Evolutionary conservation across 1,140 invertebrate species (phyloP), one percentile per base, ranked within the genome.

Genomic region (Tribolium castaneum): DNA sequence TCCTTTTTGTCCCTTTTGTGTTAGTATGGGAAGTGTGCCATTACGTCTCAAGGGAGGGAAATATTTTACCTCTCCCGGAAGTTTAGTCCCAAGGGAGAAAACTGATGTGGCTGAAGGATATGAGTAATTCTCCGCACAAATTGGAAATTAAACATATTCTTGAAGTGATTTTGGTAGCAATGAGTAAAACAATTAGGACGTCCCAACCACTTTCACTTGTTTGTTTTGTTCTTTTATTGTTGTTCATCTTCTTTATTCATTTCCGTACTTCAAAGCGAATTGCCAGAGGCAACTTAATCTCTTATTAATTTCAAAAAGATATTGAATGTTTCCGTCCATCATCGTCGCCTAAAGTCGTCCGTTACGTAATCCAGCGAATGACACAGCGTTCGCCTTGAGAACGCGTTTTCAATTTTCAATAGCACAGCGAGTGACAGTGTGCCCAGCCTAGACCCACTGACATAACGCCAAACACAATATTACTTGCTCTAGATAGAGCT

Each of bases 401-500:
- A 59, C 7, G 39, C 39, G 9, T 45, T 45, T 45, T 45, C 39
- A 45, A 45, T 45, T 59, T 59, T 59, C 54, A 59, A 59, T 59
- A 59, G 54, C 54, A 52, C 12, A n/a, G 54, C 54, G 19, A 59
- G 54, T 59, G 54, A 59, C 54, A 66, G 59, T 14, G 59, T 30
- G 30, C 25, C 59, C 59, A 66, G 59, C 59, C 59, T 66, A 66
- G 59, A 66, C 59, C 59, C 30, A 66, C 59, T 66, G 59, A 66
- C 59, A 66, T 14, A 14, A n/a, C 59, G 59, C 51, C 51, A 52
- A 52, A 19, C 51, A 52, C 51, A 19, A 14, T 19, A 19, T 52
- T 52, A 16, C 13, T 13, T 52, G 51, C 59, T 35, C 59, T 30
- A 66, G 59, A 66, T 66, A 59, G 54, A 59, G 14, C 12, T 12